Conservation (phyloP, 2,888 invertebrate species). For the Meliscaeva auricollis region DNA sequence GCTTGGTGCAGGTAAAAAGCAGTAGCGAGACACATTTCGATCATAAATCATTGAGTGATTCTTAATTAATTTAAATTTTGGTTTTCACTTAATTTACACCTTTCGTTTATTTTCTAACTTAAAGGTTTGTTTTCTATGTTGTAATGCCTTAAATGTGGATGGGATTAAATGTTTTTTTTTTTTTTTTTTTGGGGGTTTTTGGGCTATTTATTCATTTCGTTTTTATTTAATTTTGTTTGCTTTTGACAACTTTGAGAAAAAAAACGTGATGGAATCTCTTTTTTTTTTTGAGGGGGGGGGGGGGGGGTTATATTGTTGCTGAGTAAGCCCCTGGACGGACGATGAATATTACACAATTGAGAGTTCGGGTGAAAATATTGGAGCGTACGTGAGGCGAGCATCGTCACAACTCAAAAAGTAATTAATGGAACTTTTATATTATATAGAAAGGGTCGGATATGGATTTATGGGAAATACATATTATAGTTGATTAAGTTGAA, state of each 20-base stretch:
- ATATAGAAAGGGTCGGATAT: not conserved
- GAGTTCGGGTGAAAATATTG: constrained; percentile 38
- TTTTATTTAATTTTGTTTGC: constrained; percentile 1
- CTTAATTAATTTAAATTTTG: constrained; percentile 64
- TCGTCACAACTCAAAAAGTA: constrained; percentile 15
- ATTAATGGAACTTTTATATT: constrained; percentile 19
- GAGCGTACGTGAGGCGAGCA: constrained; percentile 28
- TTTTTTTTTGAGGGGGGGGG: too few relatives aligned
- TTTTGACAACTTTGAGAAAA: constrained; percentile 32
- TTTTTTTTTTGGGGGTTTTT: not conserved
- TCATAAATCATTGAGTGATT: constrained; percentile 60
- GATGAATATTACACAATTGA: constrained; percentile 36
- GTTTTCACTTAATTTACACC: constrained; percentile 58
- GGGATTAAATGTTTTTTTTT: not conserved
- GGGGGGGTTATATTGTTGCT: constrained; percentile 29
- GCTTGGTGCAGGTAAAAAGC: not conserved
- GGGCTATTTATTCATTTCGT: constrained; percentile 1
- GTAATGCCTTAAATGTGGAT: not conserved
- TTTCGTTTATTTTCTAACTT: constrained; percentile 19
- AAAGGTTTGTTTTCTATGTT: not conserved
- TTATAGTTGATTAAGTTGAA: not conserved
- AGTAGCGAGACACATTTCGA: not conserved
- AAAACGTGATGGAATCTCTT: constrained; percentile 40
- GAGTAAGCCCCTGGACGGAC: constrained; percentile 1
- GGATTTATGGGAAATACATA: constrained; percentile 9